Conservation (phyloP, 2,888 invertebrate genomes). For the Terebella lapidaria region DNA sequence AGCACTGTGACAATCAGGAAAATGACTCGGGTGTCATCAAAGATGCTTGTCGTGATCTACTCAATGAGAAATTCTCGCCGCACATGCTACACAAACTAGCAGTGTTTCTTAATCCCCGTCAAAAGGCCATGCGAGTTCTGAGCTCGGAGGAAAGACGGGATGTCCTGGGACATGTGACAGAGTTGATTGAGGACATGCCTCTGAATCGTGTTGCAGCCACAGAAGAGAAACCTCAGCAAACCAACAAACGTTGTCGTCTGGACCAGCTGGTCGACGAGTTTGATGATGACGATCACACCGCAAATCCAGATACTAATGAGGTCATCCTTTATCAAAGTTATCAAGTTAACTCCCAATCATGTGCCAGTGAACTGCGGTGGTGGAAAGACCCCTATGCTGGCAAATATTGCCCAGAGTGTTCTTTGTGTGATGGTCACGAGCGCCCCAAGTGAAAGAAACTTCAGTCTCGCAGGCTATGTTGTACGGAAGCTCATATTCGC, state of each 20-base stretch:
- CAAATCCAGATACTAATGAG: not conserved
- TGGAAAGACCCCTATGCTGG: not conserved
- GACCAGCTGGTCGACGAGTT: slow-evolving; percentile 1
- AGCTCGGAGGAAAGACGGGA: not conserved
- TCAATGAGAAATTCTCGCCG: not conserved
- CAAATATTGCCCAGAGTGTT: not conserved
- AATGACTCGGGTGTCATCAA: not conserved
- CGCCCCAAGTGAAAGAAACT: slow-evolving; percentile 1
- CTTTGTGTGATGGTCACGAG: slow-evolving; percentile 2
- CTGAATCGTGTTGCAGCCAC: not conserved
- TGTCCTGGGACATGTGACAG: not conserved
- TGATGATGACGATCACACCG: no score
- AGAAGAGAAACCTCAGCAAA: not conserved
- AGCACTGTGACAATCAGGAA: not conserved
- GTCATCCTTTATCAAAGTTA: not conserved
- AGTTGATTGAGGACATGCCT: not conserved
- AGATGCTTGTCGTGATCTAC: not conserved
- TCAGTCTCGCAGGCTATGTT: no score
- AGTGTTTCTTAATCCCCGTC: slow-evolving; percentile 4
- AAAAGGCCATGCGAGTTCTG: not conserved
- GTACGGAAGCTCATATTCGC: no score
- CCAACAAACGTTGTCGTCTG: not conserved
- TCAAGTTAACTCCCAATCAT: not conserved
- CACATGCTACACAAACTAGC: slow-evolving; percentile 4
- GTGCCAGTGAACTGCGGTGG: not conserved